These are phyloP conservation scores for Sprattus sprattus DNA, from an alignment of 2,113 vertebrate genomes.

Conservation along the genomic window DNA sequence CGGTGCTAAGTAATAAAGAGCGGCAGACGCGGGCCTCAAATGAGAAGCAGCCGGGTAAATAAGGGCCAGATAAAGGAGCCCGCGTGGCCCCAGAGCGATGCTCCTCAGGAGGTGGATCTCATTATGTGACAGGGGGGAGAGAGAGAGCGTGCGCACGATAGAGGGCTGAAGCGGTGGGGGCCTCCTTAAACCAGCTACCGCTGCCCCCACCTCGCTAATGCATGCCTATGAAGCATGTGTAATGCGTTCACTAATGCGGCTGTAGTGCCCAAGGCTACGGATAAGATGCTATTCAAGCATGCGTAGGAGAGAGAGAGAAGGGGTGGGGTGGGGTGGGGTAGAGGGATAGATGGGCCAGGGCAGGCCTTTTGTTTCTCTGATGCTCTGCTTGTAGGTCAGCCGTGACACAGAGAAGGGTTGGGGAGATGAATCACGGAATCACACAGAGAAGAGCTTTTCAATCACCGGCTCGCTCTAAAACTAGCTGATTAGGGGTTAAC, in stretches of 20 bases:
- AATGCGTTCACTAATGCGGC: conserved; percentile 68
- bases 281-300: conserved; percentile 51
- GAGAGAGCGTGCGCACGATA: background rate
- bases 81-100: conserved; percentile 50
- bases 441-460: background rate
- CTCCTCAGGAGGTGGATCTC: conserved; percentile 72
- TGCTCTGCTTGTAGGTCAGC: conserved; percentile 25
- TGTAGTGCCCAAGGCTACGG: conserved; percentile 53
- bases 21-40: conserved; percentile 60
- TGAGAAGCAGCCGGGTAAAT: conserved; percentile 63
- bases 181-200: conserved; percentile 61
- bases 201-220: conserved; percentile 64
- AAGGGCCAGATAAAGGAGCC: conserved; percentile 62
- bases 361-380: conserved; percentile 50
- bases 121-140: conserved; percentile 59
- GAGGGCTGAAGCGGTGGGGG: conserved; percentile 26
- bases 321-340: background rate
- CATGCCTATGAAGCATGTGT: conserved; percentile 74
- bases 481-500: background rate
- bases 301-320: conserved; percentile 27
- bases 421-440: conserved; percentile 23
- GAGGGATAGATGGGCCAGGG: conserved; percentile 14
- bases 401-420: background rate
- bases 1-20: conserved; percentile 76
- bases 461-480: background rate